phyloP scores from a whole-genome alignment of 2,888 invertebrate species.

The Trichacis sp. region DNA sequence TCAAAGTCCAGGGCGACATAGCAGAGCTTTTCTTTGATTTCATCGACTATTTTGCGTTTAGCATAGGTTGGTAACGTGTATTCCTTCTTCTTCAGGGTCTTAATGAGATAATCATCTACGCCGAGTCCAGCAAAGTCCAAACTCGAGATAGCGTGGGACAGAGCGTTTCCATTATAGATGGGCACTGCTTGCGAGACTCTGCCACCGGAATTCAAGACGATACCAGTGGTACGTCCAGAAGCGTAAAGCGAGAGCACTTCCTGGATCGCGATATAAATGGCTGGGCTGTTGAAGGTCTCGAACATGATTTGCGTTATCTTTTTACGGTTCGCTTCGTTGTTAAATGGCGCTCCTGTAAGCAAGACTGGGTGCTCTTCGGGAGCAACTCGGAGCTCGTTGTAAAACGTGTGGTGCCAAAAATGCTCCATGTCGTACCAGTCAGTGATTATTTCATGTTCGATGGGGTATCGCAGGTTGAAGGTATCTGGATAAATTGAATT shows the following conservation, averaged over 20 bases:
- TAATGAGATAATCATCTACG: slow-evolving; percentile 93
- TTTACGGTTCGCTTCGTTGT: slow-evolving; percentile 92
- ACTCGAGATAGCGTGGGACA: slow-evolving; percentile 93
- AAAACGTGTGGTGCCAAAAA: slow-evolving; percentile 99
- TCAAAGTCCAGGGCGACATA: too few species aligned
- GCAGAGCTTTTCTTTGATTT: too few species aligned
- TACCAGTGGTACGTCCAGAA: slow-evolving; percentile 96
- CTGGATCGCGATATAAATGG: slow-evolving; percentile 95
- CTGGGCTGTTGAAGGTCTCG: slow-evolving; percentile 93
- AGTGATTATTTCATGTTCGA: slow-evolving; percentile 95
- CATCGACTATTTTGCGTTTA: slow-evolving; percentile 93
- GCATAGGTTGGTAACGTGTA: slow-evolving; percentile 93
- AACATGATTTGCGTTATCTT: too few species aligned
- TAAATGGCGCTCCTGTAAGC: slow-evolving; percentile 89
- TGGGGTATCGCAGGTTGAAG: slow-evolving; percentile 88
- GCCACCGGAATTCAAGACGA: slow-evolving; percentile 94
- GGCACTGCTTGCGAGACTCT: slow-evolving; percentile 95
- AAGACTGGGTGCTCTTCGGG: too few species aligned
- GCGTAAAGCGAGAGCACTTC: slow-evolving; percentile 91
- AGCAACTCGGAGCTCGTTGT: too few species aligned
- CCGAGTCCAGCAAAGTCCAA: slow-evolving; percentile 93
- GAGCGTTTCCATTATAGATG: slow-evolving; percentile 94
- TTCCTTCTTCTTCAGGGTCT: slow-evolving; percentile 91
- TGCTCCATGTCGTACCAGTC: slow-evolving; percentile 99
- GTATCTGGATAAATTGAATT: neutral